Base-by-base conservation (phyloP, 2,797 vertebrate species). In the Tenualosa thibaudeaui region DNA sequence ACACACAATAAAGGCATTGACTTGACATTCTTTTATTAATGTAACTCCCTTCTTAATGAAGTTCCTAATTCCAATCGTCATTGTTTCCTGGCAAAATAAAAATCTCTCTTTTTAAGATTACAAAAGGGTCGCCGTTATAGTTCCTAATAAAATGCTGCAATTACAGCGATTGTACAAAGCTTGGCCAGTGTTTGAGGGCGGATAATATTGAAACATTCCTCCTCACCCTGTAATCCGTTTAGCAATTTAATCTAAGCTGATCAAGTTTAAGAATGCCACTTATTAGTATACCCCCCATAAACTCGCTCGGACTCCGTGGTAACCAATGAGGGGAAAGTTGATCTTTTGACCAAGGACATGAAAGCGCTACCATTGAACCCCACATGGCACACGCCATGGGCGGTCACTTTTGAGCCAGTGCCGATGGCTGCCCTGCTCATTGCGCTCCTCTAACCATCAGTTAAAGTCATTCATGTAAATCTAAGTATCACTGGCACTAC, bases 161-260 rank as follows among this genome's bases (percentile, higher is more conserved):
- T 56, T 81, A 85, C 81, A 65, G 53, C 87, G 83, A 86, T 88
- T 88, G 84, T 89, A 86, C 83, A 90, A 91, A 90, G 87, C 71
- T 9, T 78, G 83, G 71, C 83, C 86, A 86, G 62, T 84, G 85
- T 58, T 37, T 88, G 91, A 90, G 84, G 90, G 24, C 87, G 84
- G 88, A 83, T 91, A 93, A 92, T 92, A 94, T 91, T 92, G 91
- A 93, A 94, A 93, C 95, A 94, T 95, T 95, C 93, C 91, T 89
- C 89, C 88, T 85, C 85, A 82, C 82, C 56, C 82, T 82, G 37
- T 94, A 95, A 96, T 95, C 95, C 92, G 90, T 91, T 95, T 92
- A 95, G 86, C 90, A 87, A 26, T 93, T 86, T 82, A 86, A 91
- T 91, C 87, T 93, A 94, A 95, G 88, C 92, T 91, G 91, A 86